These are phyloP conservation scores for Meteorus sp. DNA, from an alignment of 1,140 invertebrate species.

Conservation along the genomic window DNA sequence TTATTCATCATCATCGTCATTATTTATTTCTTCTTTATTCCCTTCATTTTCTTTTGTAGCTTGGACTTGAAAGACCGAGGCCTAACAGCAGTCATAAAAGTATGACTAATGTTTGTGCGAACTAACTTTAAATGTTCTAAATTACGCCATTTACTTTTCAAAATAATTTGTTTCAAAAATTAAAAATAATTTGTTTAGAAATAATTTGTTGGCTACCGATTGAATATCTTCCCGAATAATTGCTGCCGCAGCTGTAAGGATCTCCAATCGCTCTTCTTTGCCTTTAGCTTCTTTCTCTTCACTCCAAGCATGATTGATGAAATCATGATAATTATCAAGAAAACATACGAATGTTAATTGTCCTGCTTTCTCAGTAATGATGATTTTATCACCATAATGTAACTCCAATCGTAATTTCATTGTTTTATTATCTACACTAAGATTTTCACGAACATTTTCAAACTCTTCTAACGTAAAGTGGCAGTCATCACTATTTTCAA, in stretches of 20 bases:
- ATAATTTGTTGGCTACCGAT: no score
- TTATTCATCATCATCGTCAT: no score
- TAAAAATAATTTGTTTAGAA: no score
- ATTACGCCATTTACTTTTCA: no score
- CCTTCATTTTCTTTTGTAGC: no score
- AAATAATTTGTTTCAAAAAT: no score
- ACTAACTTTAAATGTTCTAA: no score
- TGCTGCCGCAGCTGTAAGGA: slow-evolving; percentile 1
- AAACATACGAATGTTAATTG: slow-evolving; percentile 15
- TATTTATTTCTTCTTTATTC: no score
- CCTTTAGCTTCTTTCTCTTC: background rate
- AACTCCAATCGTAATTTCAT: slow-evolving; percentile 11
- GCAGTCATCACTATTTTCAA: slow-evolving; percentile 21
- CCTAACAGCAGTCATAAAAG: no score
- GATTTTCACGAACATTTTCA: slow-evolving; percentile 1
- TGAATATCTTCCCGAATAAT: slow-evolving; percentile 7
- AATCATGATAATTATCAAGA: slow-evolving; percentile 2
- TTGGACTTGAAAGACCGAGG: no score
- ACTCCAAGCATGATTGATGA: background rate
- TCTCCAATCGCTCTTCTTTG: slow-evolving; percentile 10
- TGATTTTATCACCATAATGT: slow-evolving; percentile 21
- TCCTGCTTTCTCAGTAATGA: slow-evolving; percentile 12
- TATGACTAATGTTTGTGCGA: no score
- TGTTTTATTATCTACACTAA: background rate
- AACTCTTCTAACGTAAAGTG: slow-evolving; percentile 17